A percentile compares a stretch with the other conserved stretches of the same genome.
These are phyloP conservation scores for Eurytoma adleriae DNA, from an alignment of 2,888 invertebrate species.

Conservation along the genomic window DNA sequence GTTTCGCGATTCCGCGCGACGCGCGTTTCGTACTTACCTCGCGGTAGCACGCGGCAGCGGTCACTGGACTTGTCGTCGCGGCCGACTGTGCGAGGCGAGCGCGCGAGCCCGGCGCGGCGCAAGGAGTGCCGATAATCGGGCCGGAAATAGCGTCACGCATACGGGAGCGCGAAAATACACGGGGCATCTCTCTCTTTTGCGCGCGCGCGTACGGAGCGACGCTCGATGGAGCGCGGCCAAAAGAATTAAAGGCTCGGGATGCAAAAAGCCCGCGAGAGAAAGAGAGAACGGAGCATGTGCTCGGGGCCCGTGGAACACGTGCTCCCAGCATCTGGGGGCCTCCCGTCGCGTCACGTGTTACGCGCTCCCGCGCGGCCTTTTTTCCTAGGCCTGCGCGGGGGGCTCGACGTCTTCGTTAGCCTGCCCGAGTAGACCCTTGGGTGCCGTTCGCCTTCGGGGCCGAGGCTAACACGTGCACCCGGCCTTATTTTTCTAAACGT, in stretches of 20 bases:
- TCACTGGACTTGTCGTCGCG: conserved; percentile 6
- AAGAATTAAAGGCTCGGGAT: conserved; percentile 18
- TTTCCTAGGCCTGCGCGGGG: no score
- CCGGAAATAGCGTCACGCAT: conserved; percentile 67
- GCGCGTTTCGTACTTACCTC: conserved; percentile 4
- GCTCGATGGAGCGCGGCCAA: conserved; percentile 56
- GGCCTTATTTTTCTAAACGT: no score
- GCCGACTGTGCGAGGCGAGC: conserved; percentile 16
- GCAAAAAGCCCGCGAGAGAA: conserved; percentile 26
- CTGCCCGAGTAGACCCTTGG: no score
- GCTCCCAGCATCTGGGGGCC: conserved; percentile 47
- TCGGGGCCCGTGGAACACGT: conserved; percentile 42
- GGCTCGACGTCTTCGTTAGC: background rate
- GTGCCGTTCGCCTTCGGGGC: no score
- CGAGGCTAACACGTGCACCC: no score
- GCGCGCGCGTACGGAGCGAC: conserved; percentile 8
- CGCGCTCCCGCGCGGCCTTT: conserved; percentile 1
- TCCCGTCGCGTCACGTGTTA: conserved; percentile 26
- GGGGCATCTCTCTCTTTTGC: conserved; percentile 34
- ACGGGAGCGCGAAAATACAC: conserved; percentile 52
- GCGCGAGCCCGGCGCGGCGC: conserved; percentile 36
- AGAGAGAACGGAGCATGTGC: conserved; percentile 5
- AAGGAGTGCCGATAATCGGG: conserved; percentile 67
- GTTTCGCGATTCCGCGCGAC: background rate
- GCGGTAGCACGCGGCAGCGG: background rate